phyloP scores from a whole-genome alignment of 2,797 vertebrate species.

The Mus minutoides region DNA sequence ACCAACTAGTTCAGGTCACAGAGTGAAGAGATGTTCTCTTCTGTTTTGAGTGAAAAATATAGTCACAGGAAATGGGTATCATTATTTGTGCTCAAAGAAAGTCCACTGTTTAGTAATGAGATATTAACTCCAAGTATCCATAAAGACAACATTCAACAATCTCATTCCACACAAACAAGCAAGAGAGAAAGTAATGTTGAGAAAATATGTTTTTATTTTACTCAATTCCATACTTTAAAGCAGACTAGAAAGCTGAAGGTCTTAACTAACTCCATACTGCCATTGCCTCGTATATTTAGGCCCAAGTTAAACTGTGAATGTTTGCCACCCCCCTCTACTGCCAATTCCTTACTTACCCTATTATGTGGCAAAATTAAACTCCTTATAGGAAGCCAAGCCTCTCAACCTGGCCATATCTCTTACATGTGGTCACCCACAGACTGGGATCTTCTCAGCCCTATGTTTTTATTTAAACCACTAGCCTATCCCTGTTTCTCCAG shows the following conservation, averaged over 20 bases:
- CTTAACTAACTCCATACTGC: background rate
- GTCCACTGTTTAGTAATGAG: background rate
- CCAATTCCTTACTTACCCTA: background rate
- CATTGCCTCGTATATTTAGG: background rate
- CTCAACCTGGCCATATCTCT: background rate
- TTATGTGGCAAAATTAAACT: background rate
- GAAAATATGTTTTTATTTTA: background rate
- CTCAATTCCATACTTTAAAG: background rate
- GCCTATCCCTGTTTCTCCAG: background rate
- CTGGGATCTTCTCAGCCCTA: background rate
- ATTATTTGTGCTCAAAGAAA: background rate
- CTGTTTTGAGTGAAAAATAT: background rate
- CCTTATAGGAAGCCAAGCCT: background rate
- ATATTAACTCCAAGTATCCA: background rate
- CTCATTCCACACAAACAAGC: background rate
- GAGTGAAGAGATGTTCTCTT: background rate
- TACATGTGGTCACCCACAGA: background rate
- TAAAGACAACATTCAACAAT: constrained; percentile 26
- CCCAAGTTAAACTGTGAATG: background rate
- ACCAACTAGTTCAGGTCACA: background rate
- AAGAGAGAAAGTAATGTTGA: constrained; percentile 56
- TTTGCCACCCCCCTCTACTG: background rate
- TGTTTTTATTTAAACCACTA: background rate
- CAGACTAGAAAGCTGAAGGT: background rate
- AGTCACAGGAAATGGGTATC: background rate